Base-by-base conservation (phyloP, 2,888 invertebrate genomes). In the Escarpia spicata region DNA sequence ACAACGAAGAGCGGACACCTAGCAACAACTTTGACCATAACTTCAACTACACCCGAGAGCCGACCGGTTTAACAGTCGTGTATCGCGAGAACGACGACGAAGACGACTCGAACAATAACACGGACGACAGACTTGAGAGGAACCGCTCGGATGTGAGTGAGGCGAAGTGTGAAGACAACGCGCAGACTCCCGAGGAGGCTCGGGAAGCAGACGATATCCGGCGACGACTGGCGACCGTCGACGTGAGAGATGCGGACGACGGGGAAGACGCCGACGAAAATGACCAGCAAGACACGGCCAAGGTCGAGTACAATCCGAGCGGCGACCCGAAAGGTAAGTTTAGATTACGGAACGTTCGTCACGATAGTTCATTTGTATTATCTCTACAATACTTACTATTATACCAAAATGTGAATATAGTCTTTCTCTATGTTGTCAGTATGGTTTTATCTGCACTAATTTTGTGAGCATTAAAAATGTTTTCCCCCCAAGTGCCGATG, bases 41-140 rank as follows among this genome's bases (percentile, higher is more conserved):
- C 3, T 75, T 75, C 75, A 75, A 75, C 26, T 75, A 75, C n/a
- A 75, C 75, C 75, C 75, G 75, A 75, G 75, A 75, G n/a, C 75
- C 75, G 75, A 75, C 75, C 75, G 75, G 75, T 75, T 26, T 75
- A 26, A 75, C 75, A 6, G 75, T 75, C 75, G 75, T 92, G 52
- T 52, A 91, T 43, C 92, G 91, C 9, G 92, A 92, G 37, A 91
- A 92, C 43, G 91, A 92, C 60, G 37, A 44, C 43, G 92, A 91
- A 9, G 91, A 75, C 26, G 26, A 15, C 26, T 6, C 6, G 75
- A 75, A 75, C 75, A 75, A 75, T 26, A 75, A 75, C 75, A 52
- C 52, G 12, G 58, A 60, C 15, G 60, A 43, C 31, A 92, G 58
- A 37, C 52, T 75, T 60, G 92, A 92, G 43, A 4, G 89, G 43